These are phyloP conservation scores for Deilephila elpenor DNA, from an alignment of 2,888 invertebrate genomes.

Conservation along the genomic window DNA sequence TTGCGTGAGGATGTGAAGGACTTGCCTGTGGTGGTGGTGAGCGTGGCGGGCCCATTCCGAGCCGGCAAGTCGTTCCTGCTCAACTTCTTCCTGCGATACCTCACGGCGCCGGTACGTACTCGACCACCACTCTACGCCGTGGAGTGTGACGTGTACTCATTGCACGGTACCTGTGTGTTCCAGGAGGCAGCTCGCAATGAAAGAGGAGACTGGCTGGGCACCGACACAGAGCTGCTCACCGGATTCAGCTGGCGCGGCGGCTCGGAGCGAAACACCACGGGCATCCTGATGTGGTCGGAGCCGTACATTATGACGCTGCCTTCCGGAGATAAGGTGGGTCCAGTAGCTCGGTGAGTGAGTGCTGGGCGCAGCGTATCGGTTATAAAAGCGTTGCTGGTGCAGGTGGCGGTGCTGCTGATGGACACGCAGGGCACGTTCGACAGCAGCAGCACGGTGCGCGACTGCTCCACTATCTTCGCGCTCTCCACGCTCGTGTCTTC, in stretches of 20 bases:
- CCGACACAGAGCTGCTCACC: slow-evolving; percentile 90
- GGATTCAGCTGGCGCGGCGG: slow-evolving; percentile 98
- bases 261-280: slow-evolving; percentile 96
- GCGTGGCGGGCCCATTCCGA: slow-evolving; percentile 88
- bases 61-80: slow-evolving; percentile 99
- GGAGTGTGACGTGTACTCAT: too few species aligned
- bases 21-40: slow-evolving; percentile 91
- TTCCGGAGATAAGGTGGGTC: slow-evolving; percentile 87
- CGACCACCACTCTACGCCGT: too few species aligned
- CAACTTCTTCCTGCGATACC: slow-evolving; percentile 97
- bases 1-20: slow-evolving; percentile 91
- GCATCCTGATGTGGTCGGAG: slow-evolving; percentile 95
- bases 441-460: slow-evolving; percentile 96
- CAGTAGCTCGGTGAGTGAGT: neutral
- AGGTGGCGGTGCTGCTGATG: slow-evolving; percentile 93
- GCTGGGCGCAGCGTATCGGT: neutral
- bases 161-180: neutral
- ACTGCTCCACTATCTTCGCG: slow-evolving; percentile 90
- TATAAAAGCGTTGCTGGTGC: slow-evolving; percentile 32
- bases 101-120: slow-evolving; percentile 77
- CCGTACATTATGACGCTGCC: slow-evolving; percentile 75
- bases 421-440: slow-evolving; percentile 98
- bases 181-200: slow-evolving; percentile 53
- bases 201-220: slow-evolving; percentile 91
- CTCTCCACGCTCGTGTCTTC: slow-evolving; percentile 97